A percentile compares a stretch with the other conserved stretches of the same genome.
Evolutionary conservation across 1,140 invertebrate species (phyloP).

Genomic region (Bilobella aurantiaca): DNA sequence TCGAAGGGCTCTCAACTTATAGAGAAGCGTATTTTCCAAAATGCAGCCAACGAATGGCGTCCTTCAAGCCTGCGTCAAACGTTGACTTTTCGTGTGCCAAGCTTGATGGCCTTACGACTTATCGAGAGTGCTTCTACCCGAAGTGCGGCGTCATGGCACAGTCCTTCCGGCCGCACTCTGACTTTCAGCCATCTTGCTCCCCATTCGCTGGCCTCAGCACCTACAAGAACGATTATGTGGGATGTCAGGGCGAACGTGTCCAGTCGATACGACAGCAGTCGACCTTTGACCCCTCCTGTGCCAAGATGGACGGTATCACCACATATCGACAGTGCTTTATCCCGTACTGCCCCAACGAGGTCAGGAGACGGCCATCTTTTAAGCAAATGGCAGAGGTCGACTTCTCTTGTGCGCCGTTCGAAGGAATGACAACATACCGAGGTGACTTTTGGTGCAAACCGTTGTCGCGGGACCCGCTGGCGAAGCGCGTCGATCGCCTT

Average conservation of each 20-base stretch:
- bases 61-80: slow-evolving; percentile 12
- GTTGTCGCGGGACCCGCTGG: neutral
- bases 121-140: slow-evolving; percentile 17
- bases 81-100: slow-evolving; percentile 18
- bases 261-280: slow-evolving; percentile 14
- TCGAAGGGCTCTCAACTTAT: slow-evolving; percentile 14
- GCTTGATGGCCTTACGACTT: slow-evolving; percentile 17
- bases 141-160: neutral
- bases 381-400: slow-evolving; percentile 12
- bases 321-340: slow-evolving; percentile 15
- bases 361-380: slow-evolving; percentile 14
- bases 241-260: slow-evolving; percentile 11
- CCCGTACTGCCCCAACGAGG: slow-evolving; percentile 18
- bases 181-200: slow-evolving; percentile 15
- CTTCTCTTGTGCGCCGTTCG: slow-evolving; percentile 15
- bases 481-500: slow-evolving; percentile 7
- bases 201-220: slow-evolving; percentile 15
- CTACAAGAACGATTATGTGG: slow-evolving; percentile 22
- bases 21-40: slow-evolving; percentile 16
- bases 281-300: slow-evolving; percentile 13
- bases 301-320: slow-evolving; percentile 19
- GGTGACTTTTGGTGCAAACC: slow-evolving; percentile 12
- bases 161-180: slow-evolving; percentile 4
- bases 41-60: slow-evolving; percentile 3
- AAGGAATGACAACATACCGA: slow-evolving; percentile 25